Evolutionary conservation across 2,113 vertebrate species (phyloP).

Genomic region (Prietella phreatophila): DNA sequence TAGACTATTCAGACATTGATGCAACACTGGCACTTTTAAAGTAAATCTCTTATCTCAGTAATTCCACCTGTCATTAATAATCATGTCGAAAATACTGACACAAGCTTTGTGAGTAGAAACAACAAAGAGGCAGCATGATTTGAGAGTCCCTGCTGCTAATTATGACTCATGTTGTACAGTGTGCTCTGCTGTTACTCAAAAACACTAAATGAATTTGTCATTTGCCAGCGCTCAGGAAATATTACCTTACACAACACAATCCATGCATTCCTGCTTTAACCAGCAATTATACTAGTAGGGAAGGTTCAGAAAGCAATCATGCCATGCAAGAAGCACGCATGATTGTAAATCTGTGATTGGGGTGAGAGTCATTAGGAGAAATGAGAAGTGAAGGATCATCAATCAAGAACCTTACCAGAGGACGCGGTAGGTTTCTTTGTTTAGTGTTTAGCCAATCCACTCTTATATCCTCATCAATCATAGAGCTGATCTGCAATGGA

Average conservation of each 20-base stretch:
- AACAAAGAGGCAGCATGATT: slow-evolving; percentile 45
- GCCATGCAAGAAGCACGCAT: slow-evolving; percentile 35
- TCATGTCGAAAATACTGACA: slow-evolving; percentile 47
- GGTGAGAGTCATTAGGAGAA: slow-evolving; percentile 54
- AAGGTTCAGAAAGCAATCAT: slow-evolving; percentile 42
- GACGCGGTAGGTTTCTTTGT: slow-evolving; percentile 64
- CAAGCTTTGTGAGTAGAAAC: slow-evolving; percentile 29
- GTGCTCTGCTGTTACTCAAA: slow-evolving; percentile 47
- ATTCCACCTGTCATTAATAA: slow-evolving; percentile 48
- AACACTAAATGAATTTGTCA: slow-evolving; percentile 48
- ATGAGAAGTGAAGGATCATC: slow-evolving; percentile 54
- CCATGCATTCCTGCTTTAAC: slow-evolving; percentile 22
- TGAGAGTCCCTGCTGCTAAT: slow-evolving; percentile 48
- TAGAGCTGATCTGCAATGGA: slow-evolving; percentile 63
- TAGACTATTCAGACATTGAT: slow-evolving; percentile 4
- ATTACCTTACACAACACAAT: slow-evolving; percentile 37
- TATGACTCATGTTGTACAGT: slow-evolving; percentile 54
- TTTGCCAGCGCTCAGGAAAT: slow-evolving; percentile 51
- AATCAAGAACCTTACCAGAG: slow-evolving; percentile 70
- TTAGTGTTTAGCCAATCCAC: slow-evolving; percentile 64
- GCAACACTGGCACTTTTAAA: background rate
- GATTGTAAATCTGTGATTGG: slow-evolving; percentile 50
- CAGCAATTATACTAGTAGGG: slow-evolving; percentile 38
- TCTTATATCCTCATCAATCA: slow-evolving; percentile 75
- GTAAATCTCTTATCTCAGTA: slow-evolving; percentile 42